Conservation (phyloP, 2,113 vertebrate species). For the Pundamilia nyererei region DNA sequence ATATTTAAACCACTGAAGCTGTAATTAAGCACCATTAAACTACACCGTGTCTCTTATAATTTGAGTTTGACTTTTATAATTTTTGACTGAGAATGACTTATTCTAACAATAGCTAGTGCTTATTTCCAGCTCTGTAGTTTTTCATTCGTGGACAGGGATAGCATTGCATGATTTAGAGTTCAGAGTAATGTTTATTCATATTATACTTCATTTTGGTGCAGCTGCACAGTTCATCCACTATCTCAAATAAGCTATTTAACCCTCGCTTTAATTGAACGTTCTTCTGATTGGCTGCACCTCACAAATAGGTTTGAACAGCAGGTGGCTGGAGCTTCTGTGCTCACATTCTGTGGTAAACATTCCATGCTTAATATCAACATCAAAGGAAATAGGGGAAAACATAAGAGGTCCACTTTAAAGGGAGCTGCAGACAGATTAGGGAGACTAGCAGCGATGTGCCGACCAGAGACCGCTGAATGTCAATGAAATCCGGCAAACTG, state of each 20-base stretch:
- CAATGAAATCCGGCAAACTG: neutral
- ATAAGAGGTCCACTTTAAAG: neutral
- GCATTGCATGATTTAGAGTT: neutral
- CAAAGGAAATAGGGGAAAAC: neutral
- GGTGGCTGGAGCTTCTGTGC: neutral
- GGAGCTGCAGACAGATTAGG: neutral
- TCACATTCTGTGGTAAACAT: neutral
- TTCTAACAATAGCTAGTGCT: neutral
- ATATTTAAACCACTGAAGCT: neutral
- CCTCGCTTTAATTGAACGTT: neutral
- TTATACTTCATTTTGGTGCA: neutral
- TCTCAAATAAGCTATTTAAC: neutral
- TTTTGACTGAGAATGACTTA: neutral
- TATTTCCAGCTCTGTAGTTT: neutral
- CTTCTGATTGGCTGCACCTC: neutral
- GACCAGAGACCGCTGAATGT: neutral
- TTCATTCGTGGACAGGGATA: neutral
- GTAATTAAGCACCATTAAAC: neutral
- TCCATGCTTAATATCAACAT: neutral
- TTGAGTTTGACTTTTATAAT: neutral
- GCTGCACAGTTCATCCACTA: neutral
- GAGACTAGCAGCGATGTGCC: neutral
- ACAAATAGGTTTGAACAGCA: neutral
- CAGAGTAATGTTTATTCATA: neutral
- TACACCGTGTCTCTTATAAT: neutral